Evolutionary conservation across 2,113 vertebrate genomes (phyloP).

Genomic region (Peromyscus californicus): DNA sequence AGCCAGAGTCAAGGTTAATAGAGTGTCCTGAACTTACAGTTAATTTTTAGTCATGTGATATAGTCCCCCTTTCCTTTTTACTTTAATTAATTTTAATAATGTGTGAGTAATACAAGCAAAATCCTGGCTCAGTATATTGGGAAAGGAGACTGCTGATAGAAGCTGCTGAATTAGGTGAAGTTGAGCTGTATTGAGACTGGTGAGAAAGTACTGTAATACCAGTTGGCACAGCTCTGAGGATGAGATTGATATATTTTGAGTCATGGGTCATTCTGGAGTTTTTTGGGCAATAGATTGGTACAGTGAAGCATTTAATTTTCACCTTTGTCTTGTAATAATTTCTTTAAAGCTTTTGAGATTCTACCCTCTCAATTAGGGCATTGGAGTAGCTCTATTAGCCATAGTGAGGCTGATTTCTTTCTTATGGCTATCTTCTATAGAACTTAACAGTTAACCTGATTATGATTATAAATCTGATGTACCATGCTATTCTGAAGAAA

Average conservation of each 20-base stretch:
- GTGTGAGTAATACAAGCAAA: neutral
- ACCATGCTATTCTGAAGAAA: neutral
- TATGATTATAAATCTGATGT: neutral
- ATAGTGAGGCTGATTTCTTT: slow-evolving; percentile 8
- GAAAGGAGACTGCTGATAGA: neutral
- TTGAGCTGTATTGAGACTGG: slow-evolving; percentile 3
- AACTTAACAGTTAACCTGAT: slow-evolving; percentile 48
- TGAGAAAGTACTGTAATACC: slow-evolving; percentile 1
- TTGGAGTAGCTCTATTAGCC: slow-evolving; percentile 7
- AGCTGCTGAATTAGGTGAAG: slow-evolving; percentile 16
- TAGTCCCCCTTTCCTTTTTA: neutral
- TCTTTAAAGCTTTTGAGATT: neutral
- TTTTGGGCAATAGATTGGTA: slow-evolving; percentile 8
- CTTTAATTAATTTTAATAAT: slow-evolving; percentile 1
- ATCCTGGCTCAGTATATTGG: neutral
- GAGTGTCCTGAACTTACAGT: neutral
- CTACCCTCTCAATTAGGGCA: neutral
- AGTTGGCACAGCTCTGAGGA: slow-evolving; percentile 6
- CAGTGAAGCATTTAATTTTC: slow-evolving; percentile 37
- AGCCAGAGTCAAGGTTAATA: neutral
- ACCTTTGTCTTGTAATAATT: neutral
- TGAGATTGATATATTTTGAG: neutral
- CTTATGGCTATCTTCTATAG: neutral
- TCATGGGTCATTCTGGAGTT: slow-evolving; percentile 1
- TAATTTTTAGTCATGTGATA: slow-evolving; percentile 18